phyloP scores from a whole-genome alignment of 2,888 invertebrate genomes.

The Pachliopta kotzebuea region DNA sequence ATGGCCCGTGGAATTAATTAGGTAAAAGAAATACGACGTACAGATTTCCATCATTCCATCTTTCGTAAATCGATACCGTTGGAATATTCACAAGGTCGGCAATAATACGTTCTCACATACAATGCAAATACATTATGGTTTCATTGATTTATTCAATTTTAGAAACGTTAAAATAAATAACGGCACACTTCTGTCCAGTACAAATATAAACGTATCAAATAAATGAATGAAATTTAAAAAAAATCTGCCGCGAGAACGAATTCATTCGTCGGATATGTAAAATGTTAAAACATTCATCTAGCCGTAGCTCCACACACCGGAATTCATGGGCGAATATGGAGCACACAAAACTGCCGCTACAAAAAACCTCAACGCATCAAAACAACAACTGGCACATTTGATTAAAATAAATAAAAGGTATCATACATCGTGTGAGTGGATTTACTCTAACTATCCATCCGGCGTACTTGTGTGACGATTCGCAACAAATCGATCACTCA shows the following conservation, averaged over 20 bases:
- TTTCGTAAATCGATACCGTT: not conserved
- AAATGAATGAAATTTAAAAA: slow-evolving; percentile 66
- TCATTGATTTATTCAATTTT: slow-evolving; percentile 7
- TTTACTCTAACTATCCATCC: slow-evolving; percentile 33
- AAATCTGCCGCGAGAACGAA: slow-evolving; percentile 62
- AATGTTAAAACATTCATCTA: slow-evolving; percentile 78
- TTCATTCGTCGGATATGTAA: slow-evolving; percentile 76
- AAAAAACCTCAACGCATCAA: slow-evolving; percentile 64
- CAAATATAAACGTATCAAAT: slow-evolving; percentile 68
- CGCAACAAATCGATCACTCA: slow-evolving; percentile 22
- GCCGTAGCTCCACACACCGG: slow-evolving; percentile 62
- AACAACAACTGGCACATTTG: slow-evolving; percentile 69
- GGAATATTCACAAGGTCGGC: not conserved
- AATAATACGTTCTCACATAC: not conserved
- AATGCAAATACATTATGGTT: not conserved
- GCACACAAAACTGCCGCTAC: slow-evolving; percentile 63
- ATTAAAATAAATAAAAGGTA: slow-evolving; percentile 76
- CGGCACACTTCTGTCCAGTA: slow-evolving; percentile 35
- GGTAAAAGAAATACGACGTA: slow-evolving; percentile 44
- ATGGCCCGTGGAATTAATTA: slow-evolving; percentile 69
- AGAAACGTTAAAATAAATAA: slow-evolving; percentile 13
- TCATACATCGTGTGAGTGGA: slow-evolving; percentile 47
- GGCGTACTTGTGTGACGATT: slow-evolving; percentile 24
- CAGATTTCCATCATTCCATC: slow-evolving; percentile 18
- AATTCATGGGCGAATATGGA: slow-evolving; percentile 70